Percentiles rank a stretch among this genome's conserved stretches.
Conservation (phyloP, 2,888 invertebrate species). For the Hedya salicella region DNA sequence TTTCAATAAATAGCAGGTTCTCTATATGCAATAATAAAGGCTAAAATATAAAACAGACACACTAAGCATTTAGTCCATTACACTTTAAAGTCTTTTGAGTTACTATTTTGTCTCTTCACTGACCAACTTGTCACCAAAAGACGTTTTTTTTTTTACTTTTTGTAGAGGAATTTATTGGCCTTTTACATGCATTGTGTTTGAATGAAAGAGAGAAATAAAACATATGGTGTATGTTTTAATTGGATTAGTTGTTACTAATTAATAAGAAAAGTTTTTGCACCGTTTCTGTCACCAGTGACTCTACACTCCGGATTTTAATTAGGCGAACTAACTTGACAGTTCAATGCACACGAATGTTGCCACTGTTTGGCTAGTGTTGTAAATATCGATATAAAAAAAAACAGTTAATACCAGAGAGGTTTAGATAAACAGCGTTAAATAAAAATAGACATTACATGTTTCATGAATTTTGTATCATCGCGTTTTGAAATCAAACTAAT, state of each 20-base stretch:
- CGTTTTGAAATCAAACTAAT: no score
- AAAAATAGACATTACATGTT: no score
- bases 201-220: neutral
- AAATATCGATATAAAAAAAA: no score
- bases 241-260: neutral
- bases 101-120: neutral
- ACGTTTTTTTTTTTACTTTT: neutral
- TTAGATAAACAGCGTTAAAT: no score
- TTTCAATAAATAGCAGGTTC: no score
- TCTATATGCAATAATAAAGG: neutral
- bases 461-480: no score
- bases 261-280: neutral
- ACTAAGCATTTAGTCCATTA: neutral
- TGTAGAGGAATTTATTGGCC: neutral
- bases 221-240: neutral
- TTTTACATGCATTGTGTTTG: no score
- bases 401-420: no score
- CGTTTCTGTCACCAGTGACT: slow-evolving; percentile 1
- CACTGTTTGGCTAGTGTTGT: no score
- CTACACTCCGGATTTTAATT: neutral
- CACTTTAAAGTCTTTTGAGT: neutral
- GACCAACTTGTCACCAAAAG: neutral
- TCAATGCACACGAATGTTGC: no score
- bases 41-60: neutral
- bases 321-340: neutral